These are phyloP conservation scores for Drosophila crucigera DNA, from an alignment of 2,888 invertebrate species.

Conservation along the genomic window DNA sequence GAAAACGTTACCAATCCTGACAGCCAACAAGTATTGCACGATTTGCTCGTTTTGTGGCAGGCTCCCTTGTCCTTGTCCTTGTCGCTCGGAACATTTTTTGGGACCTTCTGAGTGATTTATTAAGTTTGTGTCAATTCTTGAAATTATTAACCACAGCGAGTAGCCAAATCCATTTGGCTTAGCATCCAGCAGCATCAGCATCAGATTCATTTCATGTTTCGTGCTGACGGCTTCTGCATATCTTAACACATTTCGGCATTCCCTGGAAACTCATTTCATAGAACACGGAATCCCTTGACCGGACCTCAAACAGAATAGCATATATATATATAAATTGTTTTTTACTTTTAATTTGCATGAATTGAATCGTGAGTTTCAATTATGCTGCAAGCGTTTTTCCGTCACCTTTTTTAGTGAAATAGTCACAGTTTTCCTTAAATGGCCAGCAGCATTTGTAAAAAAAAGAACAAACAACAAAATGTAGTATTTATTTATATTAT, in stretches of 20 bases:
- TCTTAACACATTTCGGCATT: constrained; percentile 82
- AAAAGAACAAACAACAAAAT: background rate
- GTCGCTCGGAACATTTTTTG: constrained; percentile 25
- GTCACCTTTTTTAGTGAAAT: background rate
- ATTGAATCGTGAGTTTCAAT: background rate
- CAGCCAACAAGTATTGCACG: constrained; percentile 83
- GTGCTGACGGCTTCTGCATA: constrained; percentile 78
- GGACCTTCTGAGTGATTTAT: constrained; percentile 78
- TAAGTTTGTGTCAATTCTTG: constrained; percentile 82
- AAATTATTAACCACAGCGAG: constrained; percentile 76
- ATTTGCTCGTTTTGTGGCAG: constrained; percentile 41
- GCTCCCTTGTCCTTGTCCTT: constrained; percentile 53
- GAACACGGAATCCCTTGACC: constrained; percentile 45
- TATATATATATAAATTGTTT: background rate
- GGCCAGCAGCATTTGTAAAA: too few relatives aligned
- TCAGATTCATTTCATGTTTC: constrained; percentile 34
- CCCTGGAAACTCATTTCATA: constrained; percentile 72
- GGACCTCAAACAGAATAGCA: background rate
- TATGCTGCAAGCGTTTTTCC: background rate
- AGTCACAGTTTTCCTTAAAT: background rate
- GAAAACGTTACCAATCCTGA: constrained; percentile 77
- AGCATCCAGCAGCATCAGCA: constrained; percentile 15
- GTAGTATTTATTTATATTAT: background rate
- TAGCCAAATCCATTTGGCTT: constrained; percentile 37
- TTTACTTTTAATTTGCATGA: background rate